Evolutionary conservation across 2,888 invertebrate genomes (phyloP).

Genomic region (Meteorus colon): DNA sequence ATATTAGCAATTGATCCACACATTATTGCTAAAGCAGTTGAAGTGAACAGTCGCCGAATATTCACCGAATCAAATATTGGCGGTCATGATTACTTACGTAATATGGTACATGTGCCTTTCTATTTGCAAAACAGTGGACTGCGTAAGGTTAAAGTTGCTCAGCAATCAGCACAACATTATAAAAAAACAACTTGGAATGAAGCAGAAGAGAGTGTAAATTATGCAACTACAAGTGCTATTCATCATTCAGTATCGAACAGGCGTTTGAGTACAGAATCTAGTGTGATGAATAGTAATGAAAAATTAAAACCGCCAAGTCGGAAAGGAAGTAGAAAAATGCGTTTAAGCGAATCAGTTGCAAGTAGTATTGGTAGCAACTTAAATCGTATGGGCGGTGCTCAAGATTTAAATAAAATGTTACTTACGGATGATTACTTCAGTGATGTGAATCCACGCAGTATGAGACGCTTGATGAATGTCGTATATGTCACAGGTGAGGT

Average conservation of each 20-base stretch:
- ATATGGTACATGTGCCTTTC: conserved; percentile 98
- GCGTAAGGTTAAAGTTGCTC: conserved; percentile 89
- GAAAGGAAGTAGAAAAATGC: conserved; percentile 82
- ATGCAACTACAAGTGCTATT: conserved; percentile 72
- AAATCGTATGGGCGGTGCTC: conserved; percentile 85
- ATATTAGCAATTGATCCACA: conserved; percentile 98
- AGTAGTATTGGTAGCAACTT: conserved; percentile 93
- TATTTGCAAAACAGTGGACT: conserved; percentile 97
- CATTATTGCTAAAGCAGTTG: conserved; percentile 97
- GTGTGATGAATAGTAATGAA: conserved; percentile 88
- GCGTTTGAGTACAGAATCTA: conserved; percentile 86
- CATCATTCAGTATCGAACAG: conserved; percentile 80
- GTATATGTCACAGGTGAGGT: conserved; percentile 91
- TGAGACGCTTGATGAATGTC: conserved; percentile 97
- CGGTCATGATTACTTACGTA: conserved; percentile 94
- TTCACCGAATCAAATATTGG: conserved; percentile 95
- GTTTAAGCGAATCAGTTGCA: conserved; percentile 91
- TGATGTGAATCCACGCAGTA: conserved; percentile 97
- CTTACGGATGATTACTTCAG: conserved; percentile 99
- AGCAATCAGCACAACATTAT: conserved; percentile 81
- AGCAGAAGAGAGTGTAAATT: conserved; percentile 76
- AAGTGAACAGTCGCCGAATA: conserved; percentile 89
- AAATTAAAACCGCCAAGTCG: conserved; percentile 79
- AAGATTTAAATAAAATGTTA: conserved; percentile 86
- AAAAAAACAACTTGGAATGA: conserved; percentile 71